Percentiles rank a stretch among this genome's conserved stretches.
These are phyloP conservation scores for Periophthalmodon schlosseri DNA, from an alignment of 2,113 vertebrate genomes.

Conservation along the genomic window DNA sequence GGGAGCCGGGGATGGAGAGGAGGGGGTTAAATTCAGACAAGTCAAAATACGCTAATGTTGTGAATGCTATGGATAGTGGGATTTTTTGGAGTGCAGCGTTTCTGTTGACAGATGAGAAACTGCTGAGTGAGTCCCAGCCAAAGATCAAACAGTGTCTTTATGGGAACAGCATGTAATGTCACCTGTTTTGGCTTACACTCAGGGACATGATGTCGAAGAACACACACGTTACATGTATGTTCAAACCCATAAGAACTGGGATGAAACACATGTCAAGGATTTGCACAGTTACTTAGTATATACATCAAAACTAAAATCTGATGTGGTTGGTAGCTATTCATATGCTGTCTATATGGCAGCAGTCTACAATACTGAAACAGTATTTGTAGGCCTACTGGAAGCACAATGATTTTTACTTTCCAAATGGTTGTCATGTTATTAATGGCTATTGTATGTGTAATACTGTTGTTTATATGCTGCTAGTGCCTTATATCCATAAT, in stretches of 20 bases:
- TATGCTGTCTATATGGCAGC: background rate
- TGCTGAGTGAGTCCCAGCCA: constrained; percentile 28
- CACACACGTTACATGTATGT: constrained; percentile 7
- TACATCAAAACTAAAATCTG: background rate
- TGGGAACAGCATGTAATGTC: constrained; percentile 6
- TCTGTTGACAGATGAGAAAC: constrained; percentile 30
- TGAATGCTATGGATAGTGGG: constrained; percentile 11
- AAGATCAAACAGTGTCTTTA: constrained; percentile 9
- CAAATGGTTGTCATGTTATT: no score
- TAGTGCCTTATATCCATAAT: no score
- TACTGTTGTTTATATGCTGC: no score
- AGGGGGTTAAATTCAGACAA: constrained; percentile 46
- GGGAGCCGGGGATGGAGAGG: constrained; percentile 17
- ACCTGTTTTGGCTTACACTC: background rate
- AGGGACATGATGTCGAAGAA: background rate
- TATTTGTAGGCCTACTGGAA: background rate
- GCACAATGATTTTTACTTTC: no score
- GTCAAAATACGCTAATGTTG: constrained; percentile 30
- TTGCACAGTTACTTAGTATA: background rate
- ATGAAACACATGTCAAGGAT: constrained; percentile 10
- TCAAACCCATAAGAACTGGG: background rate
- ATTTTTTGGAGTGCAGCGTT: constrained; percentile 18
- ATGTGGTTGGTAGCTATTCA: background rate
- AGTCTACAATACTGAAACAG: background rate
- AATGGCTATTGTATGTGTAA: no score